These are phyloP conservation scores for Silvanus unidentatus DNA, from an alignment of 2,888 invertebrate species.

Conservation along the genomic window DNA sequence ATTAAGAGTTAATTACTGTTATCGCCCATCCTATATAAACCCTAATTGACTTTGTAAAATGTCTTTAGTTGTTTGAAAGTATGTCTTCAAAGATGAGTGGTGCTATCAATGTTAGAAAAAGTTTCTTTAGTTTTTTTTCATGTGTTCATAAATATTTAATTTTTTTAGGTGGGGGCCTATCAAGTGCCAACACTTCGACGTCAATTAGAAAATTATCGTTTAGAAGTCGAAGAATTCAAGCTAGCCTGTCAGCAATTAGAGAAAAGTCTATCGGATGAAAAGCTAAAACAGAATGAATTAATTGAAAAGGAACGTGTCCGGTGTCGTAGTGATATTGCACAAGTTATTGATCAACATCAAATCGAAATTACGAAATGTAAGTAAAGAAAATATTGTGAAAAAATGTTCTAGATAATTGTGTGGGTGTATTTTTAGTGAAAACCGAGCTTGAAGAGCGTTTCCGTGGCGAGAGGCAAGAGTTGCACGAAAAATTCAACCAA, in stretches of 20 bases:
- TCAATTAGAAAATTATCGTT: constrained; percentile 48
- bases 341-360: constrained; percentile 35
- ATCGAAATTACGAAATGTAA: constrained; percentile 38
- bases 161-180: constrained; percentile 54
- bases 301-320: constrained; percentile 40
- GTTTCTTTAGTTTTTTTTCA: background rate
- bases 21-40: too few species aligned
- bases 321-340: constrained; percentile 34
- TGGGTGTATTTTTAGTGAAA: background rate
- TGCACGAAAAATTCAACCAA: too few species aligned
- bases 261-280: constrained; percentile 44
- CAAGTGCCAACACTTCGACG: constrained; percentile 51
- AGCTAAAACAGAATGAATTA: constrained; percentile 36
- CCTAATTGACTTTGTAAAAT: too few species aligned
- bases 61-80: too few species aligned
- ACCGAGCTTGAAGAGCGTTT: constrained; percentile 34
- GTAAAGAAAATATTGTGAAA: constrained; percentile 14
- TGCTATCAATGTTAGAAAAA: too few species aligned
- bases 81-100: too few species aligned
- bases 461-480: constrained; percentile 32
- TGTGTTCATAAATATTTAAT: background rate
- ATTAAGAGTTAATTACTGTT: too few species aligned
- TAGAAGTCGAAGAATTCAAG: constrained; percentile 46
- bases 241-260: constrained; percentile 44
- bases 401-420: too few species aligned